These are phyloP conservation scores for Anableps anableps DNA, from an alignment of 2,797 vertebrate genomes.

Conservation along the genomic window DNA sequence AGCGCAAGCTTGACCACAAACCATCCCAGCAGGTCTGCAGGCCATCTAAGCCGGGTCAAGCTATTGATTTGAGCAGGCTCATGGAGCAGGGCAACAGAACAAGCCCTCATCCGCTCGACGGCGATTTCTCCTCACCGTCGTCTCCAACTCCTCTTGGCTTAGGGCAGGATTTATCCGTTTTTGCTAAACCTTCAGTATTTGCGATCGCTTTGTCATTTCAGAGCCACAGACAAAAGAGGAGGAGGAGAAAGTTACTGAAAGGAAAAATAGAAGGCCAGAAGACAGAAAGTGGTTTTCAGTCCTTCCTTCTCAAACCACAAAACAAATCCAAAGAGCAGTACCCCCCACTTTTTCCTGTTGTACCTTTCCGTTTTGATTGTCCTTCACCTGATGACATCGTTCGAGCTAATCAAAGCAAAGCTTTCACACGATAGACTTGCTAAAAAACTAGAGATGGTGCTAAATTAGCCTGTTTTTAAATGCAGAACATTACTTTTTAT, in stretches of 20 bases:
- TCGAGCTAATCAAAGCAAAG: slow-evolving; percentile 90
- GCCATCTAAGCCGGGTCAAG: slow-evolving; percentile 42
- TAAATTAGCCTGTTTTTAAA: slow-evolving; percentile 10
- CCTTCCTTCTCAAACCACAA: slow-evolving; percentile 82
- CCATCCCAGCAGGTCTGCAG: slow-evolving; percentile 61
- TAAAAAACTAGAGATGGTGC: slow-evolving; percentile 2
- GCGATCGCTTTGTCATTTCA: slow-evolving; percentile 87
- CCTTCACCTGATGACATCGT: slow-evolving; percentile 97
- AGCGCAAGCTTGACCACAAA: slow-evolving; percentile 49
- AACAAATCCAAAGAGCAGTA: slow-evolving; percentile 79
- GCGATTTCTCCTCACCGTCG: slow-evolving; percentile 53
- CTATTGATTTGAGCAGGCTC: slow-evolving; percentile 86
- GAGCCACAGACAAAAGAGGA: slow-evolving; percentile 75
- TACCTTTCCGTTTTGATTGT: slow-evolving; percentile 90
- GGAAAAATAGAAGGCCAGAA: slow-evolving; percentile 33
- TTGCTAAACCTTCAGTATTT: slow-evolving; percentile 91
- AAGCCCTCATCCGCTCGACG: slow-evolving; percentile 9
- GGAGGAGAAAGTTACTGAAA: slow-evolving; percentile 61
- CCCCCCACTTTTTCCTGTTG: slow-evolving; percentile 74
- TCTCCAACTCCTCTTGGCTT: slow-evolving; percentile 44
- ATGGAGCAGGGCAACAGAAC: slow-evolving; percentile 65
- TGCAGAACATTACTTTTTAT: slow-evolving; percentile 10
- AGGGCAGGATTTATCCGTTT: slow-evolving; percentile 65
- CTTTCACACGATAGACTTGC: slow-evolving; percentile 85
- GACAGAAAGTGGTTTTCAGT: slow-evolving; percentile 61